phyloP scores from a whole-genome alignment of 1,140 invertebrate genomes.

The Druon quercuslanigerum region DNA sequence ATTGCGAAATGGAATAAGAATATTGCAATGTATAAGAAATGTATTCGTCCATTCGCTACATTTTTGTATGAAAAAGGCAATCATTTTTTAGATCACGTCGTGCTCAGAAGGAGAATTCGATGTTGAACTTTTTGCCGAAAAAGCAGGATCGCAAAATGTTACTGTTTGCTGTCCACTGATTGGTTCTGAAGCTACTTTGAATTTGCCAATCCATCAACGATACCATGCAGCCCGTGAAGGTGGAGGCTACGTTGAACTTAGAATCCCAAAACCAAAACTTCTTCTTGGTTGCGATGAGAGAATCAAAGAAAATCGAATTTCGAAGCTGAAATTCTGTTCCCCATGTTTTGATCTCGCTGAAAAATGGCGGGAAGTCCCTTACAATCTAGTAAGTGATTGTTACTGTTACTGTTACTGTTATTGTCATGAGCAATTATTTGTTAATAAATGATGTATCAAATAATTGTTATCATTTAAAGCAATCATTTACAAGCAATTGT shows the following conservation, averaged over 20 bases:
- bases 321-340: slow-evolving; percentile 62
- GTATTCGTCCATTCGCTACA: no score
- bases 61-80: background rate
- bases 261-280: slow-evolving; percentile 57
- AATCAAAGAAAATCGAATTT: slow-evolving; percentile 59
- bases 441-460: background rate
- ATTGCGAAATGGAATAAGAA: no score
- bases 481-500: no score
- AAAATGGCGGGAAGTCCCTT: slow-evolving; percentile 67
- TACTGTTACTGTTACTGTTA: background rate
- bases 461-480: background rate
- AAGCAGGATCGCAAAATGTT: slow-evolving; percentile 62
- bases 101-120: slow-evolving; percentile 65
- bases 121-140: slow-evolving; percentile 67
- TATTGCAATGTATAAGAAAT: no score
- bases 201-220: slow-evolving; percentile 68
- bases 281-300: slow-evolving; percentile 65
- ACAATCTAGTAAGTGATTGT: slow-evolving; percentile 54
- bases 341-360: slow-evolving; percentile 54
- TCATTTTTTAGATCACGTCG: slow-evolving; percentile 56
- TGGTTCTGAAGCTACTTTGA: slow-evolving; percentile 44
- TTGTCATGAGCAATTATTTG: no score
- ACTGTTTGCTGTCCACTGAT: slow-evolving; percentile 59
- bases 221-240: slow-evolving; percentile 62
- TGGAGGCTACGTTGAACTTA: slow-evolving; percentile 55